Percentiles rank a stretch among this genome's conserved stretches.
phyloP scores from a whole-genome alignment of 1,140 invertebrate genomes.

The Drosophila willistoni region DNA sequence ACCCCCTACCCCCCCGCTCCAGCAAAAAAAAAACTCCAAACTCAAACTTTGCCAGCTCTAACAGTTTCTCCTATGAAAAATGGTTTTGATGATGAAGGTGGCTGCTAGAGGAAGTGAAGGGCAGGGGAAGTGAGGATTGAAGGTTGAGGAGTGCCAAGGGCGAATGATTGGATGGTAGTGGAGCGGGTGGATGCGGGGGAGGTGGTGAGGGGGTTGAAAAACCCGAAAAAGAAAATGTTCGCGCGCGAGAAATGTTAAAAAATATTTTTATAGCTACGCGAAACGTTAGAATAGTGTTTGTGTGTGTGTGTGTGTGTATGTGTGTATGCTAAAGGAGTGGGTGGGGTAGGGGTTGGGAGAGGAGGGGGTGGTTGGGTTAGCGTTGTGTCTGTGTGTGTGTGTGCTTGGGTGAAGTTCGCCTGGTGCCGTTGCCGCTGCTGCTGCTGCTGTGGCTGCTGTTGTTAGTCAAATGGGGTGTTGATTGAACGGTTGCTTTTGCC shows the following conservation, averaged over 20 bases:
- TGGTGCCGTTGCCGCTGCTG: neutral
- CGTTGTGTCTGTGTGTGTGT: slow-evolving; percentile 20
- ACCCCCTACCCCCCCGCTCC: neutral
- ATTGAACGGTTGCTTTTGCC: slow-evolving; percentile 69
- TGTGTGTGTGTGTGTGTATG: slow-evolving; percentile 42
- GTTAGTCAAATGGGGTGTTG: slow-evolving; percentile 79
- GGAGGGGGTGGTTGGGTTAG: slow-evolving; percentile 21
- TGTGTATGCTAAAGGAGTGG: neutral
- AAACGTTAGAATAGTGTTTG: slow-evolving; percentile 81
- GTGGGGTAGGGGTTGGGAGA: neutral
- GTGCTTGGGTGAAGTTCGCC: slow-evolving; percentile 16
- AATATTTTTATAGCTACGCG: slow-evolving; percentile 79
- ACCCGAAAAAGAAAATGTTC: slow-evolving; percentile 65
- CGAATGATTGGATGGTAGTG: too few relatives aligned
- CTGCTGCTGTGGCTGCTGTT: slow-evolving; percentile 33
- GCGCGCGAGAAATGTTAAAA: slow-evolving; percentile 76
- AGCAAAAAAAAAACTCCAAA: slow-evolving; percentile 10
- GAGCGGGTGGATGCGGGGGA: too few relatives aligned
- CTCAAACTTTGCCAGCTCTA: slow-evolving; percentile 55
- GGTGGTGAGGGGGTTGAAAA: slow-evolving; percentile 30
- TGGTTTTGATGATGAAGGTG: neutral
- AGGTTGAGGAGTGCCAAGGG: neutral
- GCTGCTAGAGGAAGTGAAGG: too few relatives aligned
- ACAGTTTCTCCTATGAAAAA: slow-evolving; percentile 41
- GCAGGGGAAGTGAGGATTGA: too few relatives aligned